A percentile compares a stretch with the other conserved stretches of the same genome.
phyloP scores from a whole-genome alignment of 1,140 invertebrate species.

The Drosophila ogumai region DNA sequence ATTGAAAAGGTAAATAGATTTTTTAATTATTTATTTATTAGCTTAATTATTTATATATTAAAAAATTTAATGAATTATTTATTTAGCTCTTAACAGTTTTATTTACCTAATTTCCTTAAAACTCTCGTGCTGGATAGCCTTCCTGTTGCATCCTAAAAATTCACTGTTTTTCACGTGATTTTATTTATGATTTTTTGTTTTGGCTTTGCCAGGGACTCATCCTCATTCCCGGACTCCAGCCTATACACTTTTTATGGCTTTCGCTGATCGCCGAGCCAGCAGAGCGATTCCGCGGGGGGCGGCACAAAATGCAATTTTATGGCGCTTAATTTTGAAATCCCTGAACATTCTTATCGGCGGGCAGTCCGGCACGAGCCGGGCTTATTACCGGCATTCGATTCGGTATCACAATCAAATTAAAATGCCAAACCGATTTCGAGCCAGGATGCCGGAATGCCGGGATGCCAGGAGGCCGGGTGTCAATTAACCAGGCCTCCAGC shows the following conservation, averaged over 20 bases:
- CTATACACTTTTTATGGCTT: slow-evolving; percentile 52
- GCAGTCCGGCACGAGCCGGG: slow-evolving; percentile 31
- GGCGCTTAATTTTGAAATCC: slow-evolving; percentile 82
- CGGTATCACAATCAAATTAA: slow-evolving; percentile 71
- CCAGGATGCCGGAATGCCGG: background rate
- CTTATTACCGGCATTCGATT: slow-evolving; percentile 69
- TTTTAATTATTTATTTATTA: background rate
- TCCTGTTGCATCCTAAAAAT: background rate
- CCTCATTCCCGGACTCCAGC: slow-evolving; percentile 11
- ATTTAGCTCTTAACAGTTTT: background rate
- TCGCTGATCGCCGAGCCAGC: slow-evolving; percentile 51
- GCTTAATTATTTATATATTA: background rate
- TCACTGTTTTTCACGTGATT: slow-evolving; percentile 6
- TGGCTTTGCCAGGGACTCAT: slow-evolving; percentile 20
- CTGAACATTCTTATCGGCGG: slow-evolving; percentile 65
- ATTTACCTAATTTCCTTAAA: background rate
- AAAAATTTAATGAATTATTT: no score
- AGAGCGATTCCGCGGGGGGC: background rate
- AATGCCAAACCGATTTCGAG: slow-evolving; percentile 44
- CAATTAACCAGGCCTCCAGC: slow-evolving; percentile 41
- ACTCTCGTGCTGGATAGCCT: background rate
- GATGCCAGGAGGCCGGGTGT: slow-evolving; percentile 8
- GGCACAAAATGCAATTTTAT: slow-evolving; percentile 74
- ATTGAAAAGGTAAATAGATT: background rate
- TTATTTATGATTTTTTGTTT: slow-evolving; percentile 76